Evolutionary conservation across 1,140 invertebrate species (phyloP), one percentile per base, ranked within the genome.

Genomic region (Rhagoletis pomonella): DNA sequence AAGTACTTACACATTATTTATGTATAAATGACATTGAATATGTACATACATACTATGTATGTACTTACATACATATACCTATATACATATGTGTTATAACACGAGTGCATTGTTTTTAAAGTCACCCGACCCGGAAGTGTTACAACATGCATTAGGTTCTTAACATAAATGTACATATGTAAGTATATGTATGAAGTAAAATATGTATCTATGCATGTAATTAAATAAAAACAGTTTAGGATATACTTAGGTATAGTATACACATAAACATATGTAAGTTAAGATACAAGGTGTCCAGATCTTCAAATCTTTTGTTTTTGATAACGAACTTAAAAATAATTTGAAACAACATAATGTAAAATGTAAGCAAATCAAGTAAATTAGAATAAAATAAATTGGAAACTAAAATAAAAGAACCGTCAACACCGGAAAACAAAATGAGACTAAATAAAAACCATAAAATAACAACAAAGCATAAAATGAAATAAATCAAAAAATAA

Each of bases 1-100:
- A 67, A 9, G 29, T 67, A 12, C 42, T 19, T 42, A 67, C 29
- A 29, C 29, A 29, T 29, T 62, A 62, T 62, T 3, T 67, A 42
- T 67, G 42, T 42, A 47, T 10, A 73, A 47, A 73, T 73, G 67
- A 73, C 67, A 73, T 73, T 73, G 67, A 73, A 73, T 73, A 73
- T 14, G 44, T 73, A 42, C 44, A 10, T 62, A 62, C 29, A 29
- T 29, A 29, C 29, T 29, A 29, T 29, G 29, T 29, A 29, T 29
- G 29, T 29, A 29, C 29, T 29, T 29, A 29, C 29, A 29, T 29
- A 29, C 29, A 29, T 29, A 29, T 29, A 29, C 1, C 29, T 10
- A 62, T 62, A 2, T 73, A 42, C 39, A 44, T 42, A 6, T 42
- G 42, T 73, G 44, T 73, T 73, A 29, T 65, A 47, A 7, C 42